Evolutionary conservation across 2,797 vertebrate genomes (phyloP).

Genomic region (Crocodylus rhombifer): DNA sequence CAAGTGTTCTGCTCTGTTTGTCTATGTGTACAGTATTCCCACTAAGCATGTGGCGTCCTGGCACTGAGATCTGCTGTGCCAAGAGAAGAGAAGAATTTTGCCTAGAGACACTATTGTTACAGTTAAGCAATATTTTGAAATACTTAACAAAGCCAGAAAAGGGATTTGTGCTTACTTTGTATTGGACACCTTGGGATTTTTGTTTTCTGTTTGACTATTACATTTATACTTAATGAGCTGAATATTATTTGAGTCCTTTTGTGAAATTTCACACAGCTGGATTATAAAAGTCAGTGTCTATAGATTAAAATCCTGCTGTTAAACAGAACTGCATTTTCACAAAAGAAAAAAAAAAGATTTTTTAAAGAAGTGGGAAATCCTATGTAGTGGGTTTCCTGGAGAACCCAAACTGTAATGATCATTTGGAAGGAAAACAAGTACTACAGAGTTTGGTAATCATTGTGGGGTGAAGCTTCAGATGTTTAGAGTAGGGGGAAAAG

Average conservation of each 20-base stretch:
- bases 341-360: neutral
- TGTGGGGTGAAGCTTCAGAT: neutral
- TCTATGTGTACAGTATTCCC: neutral
- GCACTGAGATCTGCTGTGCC: neutral
- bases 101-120: neutral
- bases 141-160: neutral
- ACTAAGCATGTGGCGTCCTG: neutral
- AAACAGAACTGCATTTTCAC: neutral
- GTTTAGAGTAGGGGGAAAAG: neutral
- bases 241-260: neutral
- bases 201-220: neutral
- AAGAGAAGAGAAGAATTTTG: neutral
- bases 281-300: neutral
- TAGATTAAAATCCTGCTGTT: neutral
- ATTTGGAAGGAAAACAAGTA: neutral
- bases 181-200: neutral
- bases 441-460: neutral
- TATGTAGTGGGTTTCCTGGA: neutral
- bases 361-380: neutral
- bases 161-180: neutral
- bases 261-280: neutral
- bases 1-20: neutral
- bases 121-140: neutral
- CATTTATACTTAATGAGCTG: neutral
- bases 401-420: neutral